Evolutionary conservation across 2,888 invertebrate genomes (phyloP).

Genomic region (Diplolepis rosae): DNA sequence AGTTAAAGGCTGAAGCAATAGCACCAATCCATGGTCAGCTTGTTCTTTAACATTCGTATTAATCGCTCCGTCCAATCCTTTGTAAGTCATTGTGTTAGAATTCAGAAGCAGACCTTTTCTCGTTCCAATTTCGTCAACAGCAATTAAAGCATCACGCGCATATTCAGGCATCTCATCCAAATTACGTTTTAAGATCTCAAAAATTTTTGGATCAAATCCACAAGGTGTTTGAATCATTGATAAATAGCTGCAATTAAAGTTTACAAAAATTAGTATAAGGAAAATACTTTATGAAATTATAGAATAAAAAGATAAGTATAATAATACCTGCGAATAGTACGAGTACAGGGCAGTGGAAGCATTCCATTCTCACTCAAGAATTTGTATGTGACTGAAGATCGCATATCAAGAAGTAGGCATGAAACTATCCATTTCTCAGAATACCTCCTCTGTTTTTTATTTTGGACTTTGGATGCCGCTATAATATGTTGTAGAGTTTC

Average conservation of each 20-base stretch:
- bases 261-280: too few relatives aligned
- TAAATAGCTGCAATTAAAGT: too few relatives aligned
- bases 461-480: not conserved
- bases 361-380: conserved; percentile 9
- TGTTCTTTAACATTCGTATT: too few relatives aligned
- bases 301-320: conserved; percentile 24
- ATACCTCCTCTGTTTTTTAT: not conserved
- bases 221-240: too few relatives aligned
- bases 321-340: conserved; percentile 28
- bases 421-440: not conserved
- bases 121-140: too few relatives aligned
- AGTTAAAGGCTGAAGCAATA: too few relatives aligned
- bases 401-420: too few relatives aligned
- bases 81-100: conserved; percentile 26
- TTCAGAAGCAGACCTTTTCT: too few relatives aligned
- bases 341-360: conserved; percentile 10
- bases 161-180: conserved; percentile 24
- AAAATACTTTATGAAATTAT: too few relatives aligned
- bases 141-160: not conserved
- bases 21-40: too few relatives aligned
- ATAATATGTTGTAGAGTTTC: not conserved
- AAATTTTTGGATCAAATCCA: conserved; percentile 40
- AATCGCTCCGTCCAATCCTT: conserved; percentile 36
- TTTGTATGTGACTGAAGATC: too few relatives aligned
- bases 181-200: conserved; percentile 35